Evolutionary conservation across 92 coral and sea anemone genomes (phyloP).

Genomic region (Pocillopora meandrina): DNA sequence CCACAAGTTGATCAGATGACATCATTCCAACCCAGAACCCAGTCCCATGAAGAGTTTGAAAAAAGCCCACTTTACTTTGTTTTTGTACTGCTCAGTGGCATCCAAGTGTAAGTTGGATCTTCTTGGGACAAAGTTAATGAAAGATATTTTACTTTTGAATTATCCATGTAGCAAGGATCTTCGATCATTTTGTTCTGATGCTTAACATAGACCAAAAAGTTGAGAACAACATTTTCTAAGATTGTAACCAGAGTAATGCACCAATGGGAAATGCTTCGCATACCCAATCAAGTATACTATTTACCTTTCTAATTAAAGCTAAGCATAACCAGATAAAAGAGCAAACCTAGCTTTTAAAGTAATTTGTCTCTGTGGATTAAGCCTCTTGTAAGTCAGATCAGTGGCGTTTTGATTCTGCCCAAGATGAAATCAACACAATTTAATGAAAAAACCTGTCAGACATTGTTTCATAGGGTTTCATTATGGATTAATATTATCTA

Average conservation of each 20-base stretch:
- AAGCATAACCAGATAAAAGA: constrained; percentile 1
- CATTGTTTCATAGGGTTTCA: not conserved
- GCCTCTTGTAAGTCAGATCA: constrained; percentile 3
- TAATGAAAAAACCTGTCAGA: not conserved
- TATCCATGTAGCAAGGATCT: not conserved
- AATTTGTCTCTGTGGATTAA: constrained; percentile 22
- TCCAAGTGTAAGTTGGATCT: constrained; percentile 1
- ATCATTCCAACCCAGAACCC: not conserved
- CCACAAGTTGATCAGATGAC: constrained; percentile 21
- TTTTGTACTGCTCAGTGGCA: no score
- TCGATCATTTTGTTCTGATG: not conserved
- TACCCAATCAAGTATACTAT: constrained; percentile 7
- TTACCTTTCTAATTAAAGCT: constrained; percentile 21
- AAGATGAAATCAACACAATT: constrained; percentile 6
- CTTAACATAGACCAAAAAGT: not conserved
- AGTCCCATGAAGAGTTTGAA: not conserved
- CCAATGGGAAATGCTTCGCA: constrained; percentile 19
- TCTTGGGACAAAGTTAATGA: not conserved
- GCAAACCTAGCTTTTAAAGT: not conserved
- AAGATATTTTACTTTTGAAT: not conserved
- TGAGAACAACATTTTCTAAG: not conserved
- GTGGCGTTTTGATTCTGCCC: not conserved
- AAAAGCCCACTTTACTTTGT: not conserved
- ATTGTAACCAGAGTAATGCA: not conserved
- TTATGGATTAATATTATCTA: constrained; percentile 21